Conservation (phyloP, 2,113 vertebrate species). For the Neolamprologus kungweensis region DNA sequence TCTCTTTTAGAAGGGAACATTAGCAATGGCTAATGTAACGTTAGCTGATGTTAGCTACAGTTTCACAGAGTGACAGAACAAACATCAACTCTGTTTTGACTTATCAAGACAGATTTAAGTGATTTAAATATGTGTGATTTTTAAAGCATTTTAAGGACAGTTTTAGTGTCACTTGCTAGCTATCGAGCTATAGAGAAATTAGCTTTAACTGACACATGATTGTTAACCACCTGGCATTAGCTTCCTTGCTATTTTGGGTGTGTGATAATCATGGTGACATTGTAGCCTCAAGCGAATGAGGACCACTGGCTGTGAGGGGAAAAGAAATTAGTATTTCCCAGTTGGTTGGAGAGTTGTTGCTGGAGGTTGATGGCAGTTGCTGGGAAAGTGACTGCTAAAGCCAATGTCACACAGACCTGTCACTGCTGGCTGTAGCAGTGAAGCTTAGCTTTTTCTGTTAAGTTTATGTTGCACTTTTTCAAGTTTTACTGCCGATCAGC, state of each 20-base stretch:
- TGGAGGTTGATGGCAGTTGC: neutral
- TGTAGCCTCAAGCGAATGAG: neutral
- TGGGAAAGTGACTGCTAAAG: neutral
- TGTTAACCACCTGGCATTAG: neutral
- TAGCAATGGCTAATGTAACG: neutral
- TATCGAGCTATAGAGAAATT: neutral
- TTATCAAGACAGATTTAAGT: neutral
- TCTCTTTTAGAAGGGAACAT: neutral
- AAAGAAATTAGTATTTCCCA: neutral
- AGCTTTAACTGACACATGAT: neutral
- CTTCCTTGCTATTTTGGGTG: neutral
- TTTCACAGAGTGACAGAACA: neutral
- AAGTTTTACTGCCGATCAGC: neutral
- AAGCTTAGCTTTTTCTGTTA: neutral
- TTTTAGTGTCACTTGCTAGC: neutral
- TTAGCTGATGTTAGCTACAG: neutral
- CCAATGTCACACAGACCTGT: neutral
- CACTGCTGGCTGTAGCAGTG: neutral
- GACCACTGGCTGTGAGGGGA: neutral
- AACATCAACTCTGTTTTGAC: neutral
- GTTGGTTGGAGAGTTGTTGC: neutral
- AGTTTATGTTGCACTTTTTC: neutral
- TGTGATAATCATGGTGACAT: neutral
- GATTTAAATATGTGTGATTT: neutral
- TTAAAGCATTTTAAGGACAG: neutral